Evolutionary conservation across 1,140 invertebrate species (phyloP), one percentile per base, ranked within the genome.

Genomic region (Berghia stephanieae): DNA sequence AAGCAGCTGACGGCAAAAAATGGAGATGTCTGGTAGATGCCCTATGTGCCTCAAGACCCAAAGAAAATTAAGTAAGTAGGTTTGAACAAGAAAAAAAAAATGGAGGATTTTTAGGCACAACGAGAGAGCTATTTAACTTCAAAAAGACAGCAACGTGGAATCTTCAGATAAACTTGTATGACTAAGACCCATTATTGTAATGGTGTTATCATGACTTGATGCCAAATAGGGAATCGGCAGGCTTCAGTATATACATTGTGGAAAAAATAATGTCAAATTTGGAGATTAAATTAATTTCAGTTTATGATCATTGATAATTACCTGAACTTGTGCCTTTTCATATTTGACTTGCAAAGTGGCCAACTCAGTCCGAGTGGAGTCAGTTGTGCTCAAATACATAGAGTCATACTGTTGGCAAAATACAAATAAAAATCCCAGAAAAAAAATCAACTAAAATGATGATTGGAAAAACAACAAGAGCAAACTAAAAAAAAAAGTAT

Each of bases 281-380:
- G 31, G 66, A 40, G 68, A 27, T 3, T 71, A 31, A 40, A 27
- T 40, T 27, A 69, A 43, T 10, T 38, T 34, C 38, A 75, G 8
- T 63, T 60, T n/a, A 40, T 38, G 27, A 5, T 8, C n/a, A 6
- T 43, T 38, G 21, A 6, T 34, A 10, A 55, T 18, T 44, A 88
- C 86, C 81, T 87, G 83, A 42, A 78, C 70, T 71, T 79, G 78
- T 10, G 85, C 73, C 78, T 84, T 85, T 49, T 89, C 88, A 78
- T 80, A 78, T 83, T 84, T 88, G 13, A 88, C 87, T 69, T 87
- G 86, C 24, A 88, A 69, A 18, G 77, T 74, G 36, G 88, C 87
- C 36, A 84, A 67, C 76, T 89, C 88, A 79, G 82, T 84, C 40
- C 84, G 82, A 24, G 84, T 81, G 18, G 79, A 75, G 69, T 86